phyloP scores from a whole-genome alignment of 2,797 vertebrate species.

The Chromis chromis region DNA sequence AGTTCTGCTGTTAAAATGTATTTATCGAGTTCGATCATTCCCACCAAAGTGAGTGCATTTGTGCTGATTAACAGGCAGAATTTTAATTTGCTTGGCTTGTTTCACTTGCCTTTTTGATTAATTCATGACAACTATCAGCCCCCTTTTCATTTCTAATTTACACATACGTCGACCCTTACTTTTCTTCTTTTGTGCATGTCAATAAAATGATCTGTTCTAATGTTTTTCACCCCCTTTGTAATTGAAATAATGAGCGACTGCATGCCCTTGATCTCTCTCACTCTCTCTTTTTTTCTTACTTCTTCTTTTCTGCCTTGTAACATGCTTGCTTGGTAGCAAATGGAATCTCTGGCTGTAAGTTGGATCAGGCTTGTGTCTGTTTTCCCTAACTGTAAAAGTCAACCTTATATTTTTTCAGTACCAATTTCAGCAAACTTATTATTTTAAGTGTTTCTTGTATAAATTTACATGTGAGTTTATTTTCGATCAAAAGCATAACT shows the following conservation, averaged over 20 bases:
- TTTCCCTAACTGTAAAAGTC: constrained; percentile 11
- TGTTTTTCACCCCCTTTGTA: constrained; percentile 66
- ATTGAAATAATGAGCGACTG: constrained; percentile 79
- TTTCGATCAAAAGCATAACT: constrained; percentile 13
- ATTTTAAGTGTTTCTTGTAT: neutral
- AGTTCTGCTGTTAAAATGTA: constrained; percentile 32
- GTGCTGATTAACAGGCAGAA: constrained; percentile 40
- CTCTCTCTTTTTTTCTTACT: constrained; percentile 87
- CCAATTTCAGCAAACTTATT: constrained; percentile 7
- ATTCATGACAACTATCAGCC: constrained; percentile 18
- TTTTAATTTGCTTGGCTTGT: constrained; percentile 67
- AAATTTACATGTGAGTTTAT: constrained; percentile 3
- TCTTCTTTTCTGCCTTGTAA: constrained; percentile 89
- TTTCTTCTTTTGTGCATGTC: constrained; percentile 70
- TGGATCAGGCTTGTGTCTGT: constrained; percentile 74
- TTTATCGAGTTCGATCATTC: constrained; percentile 17
- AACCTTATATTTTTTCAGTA: constrained; percentile 2
- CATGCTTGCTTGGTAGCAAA: constrained; percentile 98
- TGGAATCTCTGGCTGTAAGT: constrained; percentile 99
- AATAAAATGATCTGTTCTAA: constrained; percentile 48
- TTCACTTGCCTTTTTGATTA: constrained; percentile 36
- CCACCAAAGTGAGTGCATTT: constrained; percentile 61
- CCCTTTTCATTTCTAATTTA: constrained; percentile 46
- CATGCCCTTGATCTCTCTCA: constrained; percentile 87
- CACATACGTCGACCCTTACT: constrained; percentile 49